Conservation (phyloP, 2,797 vertebrate species). For the Rhynchonycteris naso region DNA sequence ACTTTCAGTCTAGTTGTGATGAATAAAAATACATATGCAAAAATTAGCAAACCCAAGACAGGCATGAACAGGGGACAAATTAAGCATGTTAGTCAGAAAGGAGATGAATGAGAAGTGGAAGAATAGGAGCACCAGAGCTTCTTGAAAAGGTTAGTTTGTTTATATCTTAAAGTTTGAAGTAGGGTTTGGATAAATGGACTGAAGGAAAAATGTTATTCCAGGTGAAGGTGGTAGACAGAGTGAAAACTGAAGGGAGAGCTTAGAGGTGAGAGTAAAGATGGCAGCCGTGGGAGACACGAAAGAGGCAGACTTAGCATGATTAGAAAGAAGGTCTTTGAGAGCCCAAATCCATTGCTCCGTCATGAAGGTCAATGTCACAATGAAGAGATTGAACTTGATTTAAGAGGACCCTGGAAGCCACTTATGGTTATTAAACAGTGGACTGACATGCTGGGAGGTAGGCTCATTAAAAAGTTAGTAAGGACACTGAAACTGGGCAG, state of each 20-base stretch:
- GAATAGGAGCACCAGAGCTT: background rate
- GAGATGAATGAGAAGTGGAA: background rate
- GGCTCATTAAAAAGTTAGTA: slow-evolving; percentile 22
- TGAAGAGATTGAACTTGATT: slow-evolving; percentile 49
- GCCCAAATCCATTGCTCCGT: background rate
- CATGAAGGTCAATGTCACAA: background rate
- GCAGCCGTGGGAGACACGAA: background rate
- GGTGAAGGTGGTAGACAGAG: background rate
- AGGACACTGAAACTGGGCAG: slow-evolving; percentile 3
- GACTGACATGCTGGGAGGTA: background rate
- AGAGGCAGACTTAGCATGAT: background rate
- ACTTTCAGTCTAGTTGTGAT: slow-evolving; percentile 21
- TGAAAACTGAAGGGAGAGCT: background rate
- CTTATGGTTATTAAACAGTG: slow-evolving; percentile 15
- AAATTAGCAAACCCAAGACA: slow-evolving; percentile 13
- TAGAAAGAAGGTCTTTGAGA: background rate
- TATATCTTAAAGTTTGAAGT: background rate
- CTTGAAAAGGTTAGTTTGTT: background rate
- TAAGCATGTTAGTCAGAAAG: slow-evolving; percentile 22
- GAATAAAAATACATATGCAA: slow-evolving; percentile 31
- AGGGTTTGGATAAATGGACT: background rate
- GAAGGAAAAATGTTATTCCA: slow-evolving; percentile 23
- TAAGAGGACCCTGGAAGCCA: background rate
- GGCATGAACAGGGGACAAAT: background rate
- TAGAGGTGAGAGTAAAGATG: background rate